A percentile compares a stretch with the other conserved stretches of the same genome.
phyloP scores from a whole-genome alignment of 2,888 invertebrate species.

The Oscheius sp. region DNA sequence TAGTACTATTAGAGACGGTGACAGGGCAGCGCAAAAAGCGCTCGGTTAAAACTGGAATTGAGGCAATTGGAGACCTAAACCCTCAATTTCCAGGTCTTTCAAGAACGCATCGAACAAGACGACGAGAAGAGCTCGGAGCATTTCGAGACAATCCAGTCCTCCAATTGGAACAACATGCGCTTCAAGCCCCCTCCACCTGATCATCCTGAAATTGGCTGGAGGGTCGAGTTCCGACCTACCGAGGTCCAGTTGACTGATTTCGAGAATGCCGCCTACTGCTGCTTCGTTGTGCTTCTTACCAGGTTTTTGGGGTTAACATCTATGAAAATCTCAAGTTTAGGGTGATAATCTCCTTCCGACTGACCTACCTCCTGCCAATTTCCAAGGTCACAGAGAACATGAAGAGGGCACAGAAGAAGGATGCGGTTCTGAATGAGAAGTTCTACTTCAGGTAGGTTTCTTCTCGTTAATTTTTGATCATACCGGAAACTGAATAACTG shows the following conservation, averaged over 20 bases:
- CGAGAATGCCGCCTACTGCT: conserved; percentile 98
- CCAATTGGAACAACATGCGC: conserved; percentile 74
- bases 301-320: conserved; percentile 44
- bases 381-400: conserved; percentile 84
- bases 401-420: conserved; percentile 90
- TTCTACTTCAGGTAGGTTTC: conserved; percentile 86
- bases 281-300: conserved; percentile 95
- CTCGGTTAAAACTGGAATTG: too few relatives aligned
- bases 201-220: conserved; percentile 95
- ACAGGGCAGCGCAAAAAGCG: too few relatives aligned
- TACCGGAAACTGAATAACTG: not conserved
- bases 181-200: conserved; percentile 86
- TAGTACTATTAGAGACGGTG: too few relatives aligned
- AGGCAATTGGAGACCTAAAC: not conserved
- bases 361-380: conserved; percentile 96
- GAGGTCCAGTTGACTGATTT: conserved; percentile 97
- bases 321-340: conserved; percentile 75
- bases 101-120: conserved; percentile 92
- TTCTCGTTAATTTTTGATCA: not conserved
- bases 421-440: conserved; percentile 85
- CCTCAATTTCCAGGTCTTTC: conserved; percentile 73
- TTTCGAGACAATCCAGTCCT: conserved; percentile 82
- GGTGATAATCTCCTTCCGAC: conserved; percentile 93
- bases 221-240: conserved; percentile 98
- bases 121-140: conserved; percentile 94